Conservation (phyloP, 1,140 invertebrate genomes). For the Drusus annulatus region DNA sequence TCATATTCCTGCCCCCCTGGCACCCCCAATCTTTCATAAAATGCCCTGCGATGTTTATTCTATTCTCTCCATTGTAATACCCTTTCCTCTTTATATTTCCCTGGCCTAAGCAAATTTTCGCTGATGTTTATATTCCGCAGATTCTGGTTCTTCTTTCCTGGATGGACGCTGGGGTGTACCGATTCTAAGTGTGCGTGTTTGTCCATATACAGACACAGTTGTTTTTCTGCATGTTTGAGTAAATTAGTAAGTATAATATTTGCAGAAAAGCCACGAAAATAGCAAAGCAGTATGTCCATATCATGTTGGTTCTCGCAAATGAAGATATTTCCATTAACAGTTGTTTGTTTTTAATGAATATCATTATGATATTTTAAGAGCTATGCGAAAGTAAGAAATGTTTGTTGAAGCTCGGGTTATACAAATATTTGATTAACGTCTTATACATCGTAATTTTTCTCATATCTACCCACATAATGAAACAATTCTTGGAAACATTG, state of each 20-base stretch:
- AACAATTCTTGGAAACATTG: too few relatives aligned
- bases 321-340: conserved; percentile 32
- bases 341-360: conserved; percentile 35
- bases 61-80: conserved; percentile 58
- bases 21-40: conserved; percentile 58
- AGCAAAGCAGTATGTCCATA: background rate
- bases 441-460: too few relatives aligned
- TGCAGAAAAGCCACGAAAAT: conserved; percentile 28
- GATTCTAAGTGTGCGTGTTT: conserved; percentile 13
- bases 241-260: conserved; percentile 52
- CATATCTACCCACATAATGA: too few relatives aligned
- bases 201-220: conserved; percentile 33
- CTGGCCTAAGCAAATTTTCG: conserved; percentile 58
- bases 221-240: conserved; percentile 30
- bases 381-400: background rate
- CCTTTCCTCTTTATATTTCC: conserved; percentile 56
- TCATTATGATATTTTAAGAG: conserved; percentile 24
- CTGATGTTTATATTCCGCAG: conserved; percentile 58
- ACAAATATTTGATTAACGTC: background rate
- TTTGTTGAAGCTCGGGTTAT: conserved; percentile 2
- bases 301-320: conserved; percentile 28
- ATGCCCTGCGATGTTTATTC: conserved; percentile 58
- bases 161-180: conserved; percentile 43
- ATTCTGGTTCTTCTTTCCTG: conserved; percentile 53
- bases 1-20: background rate